Base-by-base conservation (phyloP, 1,140 invertebrate genomes). In the Neodiprion pinetum region DNA sequence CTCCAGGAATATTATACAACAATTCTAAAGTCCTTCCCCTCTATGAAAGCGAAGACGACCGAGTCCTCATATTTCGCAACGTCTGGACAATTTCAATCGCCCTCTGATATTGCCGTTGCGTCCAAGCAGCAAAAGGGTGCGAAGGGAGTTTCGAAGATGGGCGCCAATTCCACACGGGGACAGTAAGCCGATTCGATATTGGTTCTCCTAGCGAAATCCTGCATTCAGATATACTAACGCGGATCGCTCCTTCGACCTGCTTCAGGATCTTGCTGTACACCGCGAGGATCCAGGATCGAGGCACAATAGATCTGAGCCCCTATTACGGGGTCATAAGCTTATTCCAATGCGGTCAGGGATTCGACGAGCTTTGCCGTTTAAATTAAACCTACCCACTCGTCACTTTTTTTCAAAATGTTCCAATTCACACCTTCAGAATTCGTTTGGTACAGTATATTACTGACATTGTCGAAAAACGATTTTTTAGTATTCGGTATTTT, bases 301-400 rank as follows among this genome's bases (percentile, higher is more conserved):
- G 28, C 28, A 40, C 28, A 40, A 40, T 40, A 61, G 11, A 61
- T 61, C 4, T 17, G 11, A 61, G 53, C 11, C 11, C 9, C 53
- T 17, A 61, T 61, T 61, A 61, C 53, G 53, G 53, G 53, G 53
- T 61, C n/a, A 61, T 61, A 17, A 61, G 53, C 53, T 61, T 61
- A 9, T 61, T 61, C 53, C 11, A 17, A 61, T 14, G 53, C 53
- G 53, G 53, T 61, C 53, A 8, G 53, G 53, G 53, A 61, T 61
- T 61, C n/a, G 53, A 17, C 53, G 53, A 61, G 53, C n/a, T 61
- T 40, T 40, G 28, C 53, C 53, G 53, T 61, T 61, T 61, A 61
- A 61, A 61, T 61, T 12, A 5, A 61, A 61, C 11, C 8, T 17
- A 61, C 11, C 11, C 53, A 61, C 9, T 61, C 53, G 4, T 61